Percentiles rank a stretch among this genome's conserved stretches.
Evolutionary conservation across 2,888 invertebrate genomes (phyloP).

Genomic region (Helobdella robusta): DNA sequence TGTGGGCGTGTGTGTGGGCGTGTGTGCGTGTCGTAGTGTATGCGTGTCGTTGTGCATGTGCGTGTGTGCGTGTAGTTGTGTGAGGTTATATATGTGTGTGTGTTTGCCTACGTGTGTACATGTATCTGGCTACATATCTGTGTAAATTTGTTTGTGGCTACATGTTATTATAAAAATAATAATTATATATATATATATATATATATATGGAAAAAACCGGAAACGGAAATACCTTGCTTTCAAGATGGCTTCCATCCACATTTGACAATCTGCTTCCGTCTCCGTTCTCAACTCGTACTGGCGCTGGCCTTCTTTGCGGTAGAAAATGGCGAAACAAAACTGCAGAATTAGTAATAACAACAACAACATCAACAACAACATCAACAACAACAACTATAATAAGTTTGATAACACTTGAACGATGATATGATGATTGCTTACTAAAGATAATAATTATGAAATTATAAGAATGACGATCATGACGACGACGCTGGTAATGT

Average conservation of each 20-base stretch:
- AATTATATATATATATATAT: background rate
- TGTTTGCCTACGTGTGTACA: background rate
- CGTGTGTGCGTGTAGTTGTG: background rate
- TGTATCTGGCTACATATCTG: background rate
- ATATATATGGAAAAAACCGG: background rate
- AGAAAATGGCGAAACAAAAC: conserved; percentile 80
- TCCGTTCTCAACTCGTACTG: conserved; percentile 77
- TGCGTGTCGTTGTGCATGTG: background rate
- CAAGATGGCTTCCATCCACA: conserved; percentile 79
- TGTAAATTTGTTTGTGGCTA: background rate
- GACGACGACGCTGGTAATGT: conserved; percentile 1
- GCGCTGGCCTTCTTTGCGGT: conserved; percentile 72
- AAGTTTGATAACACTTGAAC: background rate
- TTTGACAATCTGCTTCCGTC: conserved; percentile 73
- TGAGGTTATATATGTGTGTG: background rate
- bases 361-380: background rate
- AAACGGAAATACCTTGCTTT: conserved; percentile 65
- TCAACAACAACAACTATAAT: background rate
- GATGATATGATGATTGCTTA: background rate
- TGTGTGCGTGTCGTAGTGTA: background rate
- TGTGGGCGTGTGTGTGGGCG: background rate
- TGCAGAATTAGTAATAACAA: conserved; percentile 52
- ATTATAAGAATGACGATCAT: background rate
- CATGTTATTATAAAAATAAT: background rate
- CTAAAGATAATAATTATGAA: background rate